Base-by-base conservation (phyloP, 2,888 invertebrate species). In the Conistra vaccinii region DNA sequence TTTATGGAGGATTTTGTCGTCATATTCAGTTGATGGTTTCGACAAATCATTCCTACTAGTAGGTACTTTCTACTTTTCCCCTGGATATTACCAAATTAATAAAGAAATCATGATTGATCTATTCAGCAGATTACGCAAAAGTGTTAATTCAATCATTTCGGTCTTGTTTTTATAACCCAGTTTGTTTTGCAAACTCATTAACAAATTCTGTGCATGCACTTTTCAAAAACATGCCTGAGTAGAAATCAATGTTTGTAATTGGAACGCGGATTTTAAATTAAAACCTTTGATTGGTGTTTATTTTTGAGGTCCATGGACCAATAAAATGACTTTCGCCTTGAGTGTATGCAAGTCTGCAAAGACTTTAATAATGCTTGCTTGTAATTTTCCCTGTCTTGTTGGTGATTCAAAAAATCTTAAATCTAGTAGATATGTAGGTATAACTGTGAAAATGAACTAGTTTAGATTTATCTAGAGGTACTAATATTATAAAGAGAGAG, bases 161-260 rank as follows among this genome's bases (percentile, higher is more conserved):
- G 84, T 78, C 73, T 85, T 91, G 88, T 93, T 92, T 81, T 91
- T 89, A 86, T 93, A 93, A 94, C 93, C 94, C 81, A 92, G 85
- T 89, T 93, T 83, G 80, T 86, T 89, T 89, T 90, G 90, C 89
- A 85, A 89, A 88, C 88, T 88, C 79, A 87, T 83, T 80, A 86
- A 83, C 69, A 75, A 81, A 65, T 68, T 83, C 75, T 84, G 76
- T 70, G 83, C 66, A 42, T 85, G 83, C 85, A 82, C 78, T 84
- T 85, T 80, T 63, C 32, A 68, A 80, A 72, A 85, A 75, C 60
- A 66, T 60, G 60, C 65, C 67, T 86, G 74, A 88, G 80, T 89
- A 79, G 51, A 79, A 86, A 85, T 81, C 73, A 69, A 48, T 85
- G 78, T 88, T 67, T 42, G 58, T 29, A 84, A 78, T 84, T 83